Conservation (phyloP, 2,113 vertebrate species). For the Chaenogobius annularis region DNA sequence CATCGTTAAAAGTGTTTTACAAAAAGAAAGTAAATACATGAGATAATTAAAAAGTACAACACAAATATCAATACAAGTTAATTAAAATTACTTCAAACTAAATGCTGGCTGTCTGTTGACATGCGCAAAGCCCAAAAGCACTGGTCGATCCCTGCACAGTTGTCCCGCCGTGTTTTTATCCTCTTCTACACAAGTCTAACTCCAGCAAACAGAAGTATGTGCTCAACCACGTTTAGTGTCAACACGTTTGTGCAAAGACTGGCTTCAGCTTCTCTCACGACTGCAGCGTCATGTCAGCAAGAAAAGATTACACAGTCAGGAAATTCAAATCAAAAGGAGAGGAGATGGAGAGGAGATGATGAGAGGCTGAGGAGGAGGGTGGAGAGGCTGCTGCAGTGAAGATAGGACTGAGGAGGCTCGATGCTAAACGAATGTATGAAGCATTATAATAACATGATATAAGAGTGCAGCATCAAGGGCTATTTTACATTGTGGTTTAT, state of each 20-base stretch:
- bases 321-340: background rate
- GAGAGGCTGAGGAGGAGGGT: too few relatives aligned
- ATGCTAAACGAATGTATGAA: too few relatives aligned
- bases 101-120: background rate
- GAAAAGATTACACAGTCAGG: background rate
- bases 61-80: background rate
- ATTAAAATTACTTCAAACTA: background rate
- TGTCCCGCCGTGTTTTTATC: background rate
- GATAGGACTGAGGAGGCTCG: too few relatives aligned
- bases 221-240: background rate
- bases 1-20: background rate
- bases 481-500: too few relatives aligned
- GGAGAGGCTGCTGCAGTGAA: too few relatives aligned
- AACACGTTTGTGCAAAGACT: background rate
- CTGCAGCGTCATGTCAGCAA: background rate
- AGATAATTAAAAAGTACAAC: background rate
- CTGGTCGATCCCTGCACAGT: background rate
- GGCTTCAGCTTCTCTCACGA: background rate
- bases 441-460: too few relatives aligned
- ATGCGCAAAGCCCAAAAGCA: background rate
- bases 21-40: background rate
- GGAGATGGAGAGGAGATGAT: too few relatives aligned
- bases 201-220: constrained; percentile 1
- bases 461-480: too few relatives aligned
- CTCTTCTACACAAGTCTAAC: background rate